A percentile compares a stretch with the other conserved stretches of the same genome.
These are phyloP conservation scores for Halyomorpha halys DNA, from an alignment of 1,140 invertebrate species.

Conservation along the genomic window DNA sequence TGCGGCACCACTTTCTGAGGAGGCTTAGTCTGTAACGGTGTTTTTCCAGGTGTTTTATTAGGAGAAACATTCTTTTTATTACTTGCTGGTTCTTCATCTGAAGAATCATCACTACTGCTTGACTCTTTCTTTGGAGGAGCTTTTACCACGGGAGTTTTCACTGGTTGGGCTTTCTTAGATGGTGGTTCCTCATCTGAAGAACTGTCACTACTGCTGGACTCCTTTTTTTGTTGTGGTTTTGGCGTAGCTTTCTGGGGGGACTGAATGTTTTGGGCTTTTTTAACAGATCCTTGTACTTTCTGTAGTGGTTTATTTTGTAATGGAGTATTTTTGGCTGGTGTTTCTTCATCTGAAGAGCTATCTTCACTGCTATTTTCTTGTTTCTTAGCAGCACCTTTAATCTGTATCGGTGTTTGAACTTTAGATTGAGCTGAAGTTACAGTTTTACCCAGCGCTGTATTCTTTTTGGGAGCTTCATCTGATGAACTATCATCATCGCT, in stretches of 20 bases:
- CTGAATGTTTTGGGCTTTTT: too few species aligned
- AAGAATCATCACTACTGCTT: conserved; percentile 11
- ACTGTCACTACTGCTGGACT: conserved; percentile 38
- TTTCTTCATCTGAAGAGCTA: conserved; percentile 36
- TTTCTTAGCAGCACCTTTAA: conserved; percentile 34
- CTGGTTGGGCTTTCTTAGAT: neutral
- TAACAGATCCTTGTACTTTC: neutral
- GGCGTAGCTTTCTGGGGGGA: neutral
- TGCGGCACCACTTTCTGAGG: conserved; percentile 25
- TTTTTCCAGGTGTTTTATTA: too few species aligned
- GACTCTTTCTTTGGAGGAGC: conserved; percentile 5
- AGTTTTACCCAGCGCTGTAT: neutral
- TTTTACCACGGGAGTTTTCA: neutral
- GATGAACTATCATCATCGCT: conserved; percentile 16
- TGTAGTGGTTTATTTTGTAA: neutral
- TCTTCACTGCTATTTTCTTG: conserved; percentile 39
- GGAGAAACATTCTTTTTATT: too few species aligned
- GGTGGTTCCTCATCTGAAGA: conserved; percentile 35
- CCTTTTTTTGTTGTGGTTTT: conserved; percentile 31
- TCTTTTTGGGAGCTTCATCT: neutral
- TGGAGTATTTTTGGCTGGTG: conserved; percentile 18
- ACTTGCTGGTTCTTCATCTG: neutral
- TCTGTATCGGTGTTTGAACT: conserved; percentile 25
- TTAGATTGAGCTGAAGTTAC: neutral
- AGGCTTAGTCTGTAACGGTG: conserved; percentile 20